These are phyloP conservation scores for Dynastes hyllus DNA, from an alignment of 2,888 invertebrate species.

Conservation along the genomic window DNA sequence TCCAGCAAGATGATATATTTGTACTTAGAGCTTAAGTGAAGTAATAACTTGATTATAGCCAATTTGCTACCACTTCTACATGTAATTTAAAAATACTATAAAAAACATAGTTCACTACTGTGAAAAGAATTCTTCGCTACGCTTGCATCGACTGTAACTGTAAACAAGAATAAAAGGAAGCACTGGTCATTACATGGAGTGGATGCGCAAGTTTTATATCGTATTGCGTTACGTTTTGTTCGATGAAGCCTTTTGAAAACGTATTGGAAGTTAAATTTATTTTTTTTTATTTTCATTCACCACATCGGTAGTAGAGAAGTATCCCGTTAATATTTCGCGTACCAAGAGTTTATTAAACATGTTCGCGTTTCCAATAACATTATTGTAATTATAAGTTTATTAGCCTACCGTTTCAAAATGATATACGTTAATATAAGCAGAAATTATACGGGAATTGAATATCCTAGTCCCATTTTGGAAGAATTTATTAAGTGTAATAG, in stretches of 20 bases:
- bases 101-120: background rate
- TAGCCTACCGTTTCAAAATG: background rate
- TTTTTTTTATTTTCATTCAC: background rate
- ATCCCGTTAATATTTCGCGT: background rate
- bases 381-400: background rate
- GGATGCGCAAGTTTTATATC: constrained; percentile 3
- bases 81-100: constrained; percentile 7
- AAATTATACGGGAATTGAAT: background rate
- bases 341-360: background rate
- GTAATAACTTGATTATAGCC: background rate
- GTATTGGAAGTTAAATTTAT: background rate
- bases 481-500: constrained; percentile 12
- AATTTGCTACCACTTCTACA: constrained; percentile 1
- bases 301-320: background rate
- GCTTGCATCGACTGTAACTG: background rate
- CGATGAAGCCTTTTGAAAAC: background rate
- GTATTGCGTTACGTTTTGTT: background rate
- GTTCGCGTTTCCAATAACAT: background rate
- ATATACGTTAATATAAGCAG: constrained; percentile 4
- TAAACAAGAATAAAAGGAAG: constrained; percentile 5
- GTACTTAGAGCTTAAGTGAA: background rate
- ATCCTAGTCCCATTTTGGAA: constrained; percentile 11
- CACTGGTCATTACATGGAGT: background rate
- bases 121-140: background rate
- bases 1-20: too few relatives aligned